Percentiles rank a stretch among this genome's conserved stretches.
phyloP scores from a whole-genome alignment of 2,888 invertebrate species.

The Calephelis perditalis region DNA sequence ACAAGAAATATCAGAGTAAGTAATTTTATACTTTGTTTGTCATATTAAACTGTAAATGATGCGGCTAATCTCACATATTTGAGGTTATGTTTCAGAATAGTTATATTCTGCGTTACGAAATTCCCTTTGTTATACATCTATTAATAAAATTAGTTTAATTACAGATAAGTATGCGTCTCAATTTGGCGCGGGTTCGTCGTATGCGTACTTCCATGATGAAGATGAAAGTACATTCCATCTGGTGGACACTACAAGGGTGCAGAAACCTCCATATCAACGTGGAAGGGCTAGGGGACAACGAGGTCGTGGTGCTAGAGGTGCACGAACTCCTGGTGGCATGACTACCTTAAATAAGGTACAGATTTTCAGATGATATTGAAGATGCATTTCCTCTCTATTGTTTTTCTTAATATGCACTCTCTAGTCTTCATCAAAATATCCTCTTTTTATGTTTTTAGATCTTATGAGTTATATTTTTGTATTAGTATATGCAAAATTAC shows the following conservation, averaged over 20 bases:
- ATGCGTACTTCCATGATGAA: constrained; percentile 99
- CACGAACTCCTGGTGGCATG: constrained; percentile 84
- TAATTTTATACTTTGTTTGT: constrained; percentile 28
- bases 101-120: no score
- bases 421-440: no score
- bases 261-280: constrained; percentile 95
- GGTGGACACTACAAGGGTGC: constrained; percentile 95
- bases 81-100: constrained; percentile 26
- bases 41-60: no score
- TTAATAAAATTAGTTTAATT: constrained; percentile 17
- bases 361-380: constrained; percentile 32
- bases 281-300: constrained; percentile 91
- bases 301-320: constrained; percentile 84
- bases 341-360: constrained; percentile 88
- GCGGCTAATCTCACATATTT: constrained; percentile 12
- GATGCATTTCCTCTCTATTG: no score
- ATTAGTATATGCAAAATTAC: no score
- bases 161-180: constrained; percentile 93
- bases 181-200: constrained; percentile 96
- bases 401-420: no score
- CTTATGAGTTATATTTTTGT: no score
- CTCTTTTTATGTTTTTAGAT: no score
- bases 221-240: constrained; percentile 99
- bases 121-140: background rate
- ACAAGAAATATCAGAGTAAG: constrained; percentile 95